Base-by-base conservation (phyloP, 1,140 invertebrate species). In the Pararge aegeria region DNA sequence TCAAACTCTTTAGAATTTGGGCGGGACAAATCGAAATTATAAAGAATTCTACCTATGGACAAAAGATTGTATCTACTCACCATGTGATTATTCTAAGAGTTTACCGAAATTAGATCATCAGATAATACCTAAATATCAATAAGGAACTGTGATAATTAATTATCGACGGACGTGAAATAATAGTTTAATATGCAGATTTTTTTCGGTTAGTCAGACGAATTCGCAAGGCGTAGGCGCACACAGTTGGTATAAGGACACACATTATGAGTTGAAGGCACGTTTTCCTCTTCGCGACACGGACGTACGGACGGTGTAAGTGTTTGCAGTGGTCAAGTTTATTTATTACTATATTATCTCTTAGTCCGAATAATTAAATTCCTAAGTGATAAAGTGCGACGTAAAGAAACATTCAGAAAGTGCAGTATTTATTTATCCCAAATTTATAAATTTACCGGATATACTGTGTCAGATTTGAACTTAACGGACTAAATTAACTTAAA, bases 221-320 rank as follows among this genome's bases (percentile, higher is more conserved):
- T 68, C 54, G 56, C 61, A 13, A 55, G 44, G 82, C 79, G 83
- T 87, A 80, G 83, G 83, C 73, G 82, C 63, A 5, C 37, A 15
- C 20, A 30, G 64, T n/a, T 56, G 70, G 70, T 85, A 87, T 87
- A 85, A 87, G 80, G 79, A 75, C 63, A 55, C 51, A 54, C 53
- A 55, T 37, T 55, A 37, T 59, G 49, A 50, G 51, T 40, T 53
- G 55, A 55, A 62, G 56, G 54, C 61, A 75, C 77, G 80, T 80
- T 83, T 75, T 82, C 75, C 78, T 83, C 73, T 48, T 64, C 71
- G 69, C 51, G 56, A 66, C 76, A 76, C 73, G 63, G 61, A 77
- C 68, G 68, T 66, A 82, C 75, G 73, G 71, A 80, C 76, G 70
- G 76, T 74, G 79, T 85, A 85, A 85, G 82, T 84, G 73, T 64